Evolutionary conservation across 2,113 vertebrate species (phyloP).

Genomic region (Apaloderma vittatum): DNA sequence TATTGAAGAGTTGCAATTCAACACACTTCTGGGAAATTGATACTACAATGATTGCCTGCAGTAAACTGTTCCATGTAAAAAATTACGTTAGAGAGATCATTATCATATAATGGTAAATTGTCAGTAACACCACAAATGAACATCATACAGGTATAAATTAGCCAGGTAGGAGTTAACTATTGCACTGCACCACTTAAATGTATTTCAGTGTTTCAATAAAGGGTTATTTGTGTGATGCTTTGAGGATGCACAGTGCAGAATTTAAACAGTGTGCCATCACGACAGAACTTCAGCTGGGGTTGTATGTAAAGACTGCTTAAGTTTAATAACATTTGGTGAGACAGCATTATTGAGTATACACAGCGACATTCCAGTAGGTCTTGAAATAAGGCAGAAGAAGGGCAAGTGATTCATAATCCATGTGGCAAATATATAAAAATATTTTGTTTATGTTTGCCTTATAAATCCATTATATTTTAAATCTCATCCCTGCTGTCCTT

Average conservation of each 20-base stretch:
- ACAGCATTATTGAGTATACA: neutral
- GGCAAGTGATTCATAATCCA: neutral
- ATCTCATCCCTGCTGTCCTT: neutral
- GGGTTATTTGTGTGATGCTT: neutral
- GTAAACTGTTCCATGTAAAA: neutral
- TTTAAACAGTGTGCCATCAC: neutral
- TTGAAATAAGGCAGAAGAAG: neutral
- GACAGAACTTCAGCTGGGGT: neutral
- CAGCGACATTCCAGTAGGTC: neutral
- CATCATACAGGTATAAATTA: neutral
- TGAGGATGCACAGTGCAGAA: neutral
- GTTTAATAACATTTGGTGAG: neutral
- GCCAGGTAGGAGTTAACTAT: neutral
- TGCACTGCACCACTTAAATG: rapidly evolving
- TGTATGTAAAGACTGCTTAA: neutral
- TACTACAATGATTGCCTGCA: neutral
- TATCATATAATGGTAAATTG: neutral
- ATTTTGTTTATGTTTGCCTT: neutral
- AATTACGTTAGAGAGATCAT: neutral
- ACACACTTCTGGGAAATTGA: neutral
- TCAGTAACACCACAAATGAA: rapidly evolving
- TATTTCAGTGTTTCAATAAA: neutral
- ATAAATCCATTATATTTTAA: neutral
- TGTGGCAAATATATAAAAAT: neutral
- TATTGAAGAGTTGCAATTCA: neutral